These are phyloP conservation scores for Malurus alboscapulatus DNA, from an alignment of 2,113 vertebrate genomes.

Conservation along the genomic window DNA sequence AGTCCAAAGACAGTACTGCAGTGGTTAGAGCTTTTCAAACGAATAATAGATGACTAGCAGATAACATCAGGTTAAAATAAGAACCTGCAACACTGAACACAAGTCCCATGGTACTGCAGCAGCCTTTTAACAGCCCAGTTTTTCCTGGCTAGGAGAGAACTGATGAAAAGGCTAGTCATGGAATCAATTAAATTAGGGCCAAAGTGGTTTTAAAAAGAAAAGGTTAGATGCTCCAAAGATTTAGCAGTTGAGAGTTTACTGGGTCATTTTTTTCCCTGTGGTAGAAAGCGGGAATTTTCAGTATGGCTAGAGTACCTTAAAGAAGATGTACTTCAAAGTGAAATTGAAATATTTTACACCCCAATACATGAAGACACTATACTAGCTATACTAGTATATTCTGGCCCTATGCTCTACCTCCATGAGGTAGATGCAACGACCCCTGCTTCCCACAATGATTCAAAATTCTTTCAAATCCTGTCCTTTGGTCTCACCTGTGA, in stretches of 20 bases:
- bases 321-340: neutral
- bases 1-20: neutral
- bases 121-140: slow-evolving; percentile 42
- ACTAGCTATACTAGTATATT: neutral
- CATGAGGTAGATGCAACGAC: fast-evolving
- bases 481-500: neutral
- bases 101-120: slow-evolving; percentile 39
- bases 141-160: slow-evolving; percentile 28
- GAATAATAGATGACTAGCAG: neutral
- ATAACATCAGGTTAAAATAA: slow-evolving; percentile 42
- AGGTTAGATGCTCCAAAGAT: slow-evolving; percentile 18
- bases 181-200: slow-evolving; percentile 52
- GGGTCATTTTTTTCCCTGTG: neutral
- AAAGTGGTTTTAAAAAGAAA: slow-evolving; percentile 52
- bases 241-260: slow-evolving; percentile 36
- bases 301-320: neutral
- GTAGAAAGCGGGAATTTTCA: slow-evolving; percentile 9
- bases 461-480: neutral
- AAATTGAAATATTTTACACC: neutral
- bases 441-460: neutral
- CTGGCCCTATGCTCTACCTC: neutral
- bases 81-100: slow-evolving; percentile 37
- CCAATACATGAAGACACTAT: neutral
- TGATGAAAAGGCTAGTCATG: slow-evolving; percentile 43
- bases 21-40: neutral